Base-by-base conservation (phyloP, 2,888 invertebrate genomes). In the Germaria angustata region DNA sequence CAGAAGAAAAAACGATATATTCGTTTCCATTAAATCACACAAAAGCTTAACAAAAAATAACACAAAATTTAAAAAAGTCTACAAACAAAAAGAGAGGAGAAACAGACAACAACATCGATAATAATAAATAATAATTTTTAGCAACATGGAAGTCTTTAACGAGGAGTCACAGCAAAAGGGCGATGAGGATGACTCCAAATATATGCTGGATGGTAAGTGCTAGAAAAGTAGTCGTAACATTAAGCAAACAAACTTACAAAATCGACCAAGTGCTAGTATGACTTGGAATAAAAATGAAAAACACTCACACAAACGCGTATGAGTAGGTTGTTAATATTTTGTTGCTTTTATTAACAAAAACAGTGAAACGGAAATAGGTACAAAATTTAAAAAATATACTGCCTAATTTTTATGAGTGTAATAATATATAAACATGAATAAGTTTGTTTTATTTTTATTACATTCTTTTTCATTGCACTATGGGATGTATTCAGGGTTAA, bases 201-300 rank as follows among this genome's bases (percentile, higher is more conserved):
- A 86, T 63, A 87, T 87, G 87, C 61, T 87, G 41, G 87, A 87
- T 80, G 87, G 87, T 87, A 85, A 87, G 87, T 82, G 39, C 65
- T 49, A 44, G 17, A 46, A 44, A 72, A 44, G 2, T 39, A n/a
- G n/a, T n/a, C n/a, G n/a, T n/a, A n/a, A 24, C 3, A 36, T 36
- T 34, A 15, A 28, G 28, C n/a, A 28, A 7, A 59, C 3, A 39
- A 4, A 71, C 8, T 17, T 20, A 44, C 17, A 32, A 22, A 44
- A 3, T 28, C 59, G 28, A 53, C 72, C 61, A 61, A 72, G 51
- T 51, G 41, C 63, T 41, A 34, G 28, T 63, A 34, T n/a, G 11
- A 22, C 22, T 53, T 73, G 13, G 15, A 24, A 49, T 49, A 36
- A 55, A 53, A 53, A 53, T 41, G 15, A 53, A 41, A 61, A 2